Conservation (phyloP, 2,888 invertebrate genomes). For the Nomada flava region DNA sequence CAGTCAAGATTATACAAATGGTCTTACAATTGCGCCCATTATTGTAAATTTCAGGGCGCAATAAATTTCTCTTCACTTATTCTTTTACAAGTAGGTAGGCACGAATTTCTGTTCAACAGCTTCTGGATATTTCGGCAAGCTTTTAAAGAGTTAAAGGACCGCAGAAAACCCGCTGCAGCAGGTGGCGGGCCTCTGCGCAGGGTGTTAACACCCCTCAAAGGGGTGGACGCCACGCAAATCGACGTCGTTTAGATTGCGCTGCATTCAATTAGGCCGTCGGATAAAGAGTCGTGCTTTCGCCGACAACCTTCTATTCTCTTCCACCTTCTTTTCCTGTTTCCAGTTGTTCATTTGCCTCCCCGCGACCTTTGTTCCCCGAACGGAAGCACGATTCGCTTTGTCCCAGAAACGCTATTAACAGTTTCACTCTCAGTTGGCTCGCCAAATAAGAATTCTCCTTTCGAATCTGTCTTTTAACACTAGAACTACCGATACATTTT, state of each 20-base stretch:
- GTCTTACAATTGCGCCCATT: not conserved
- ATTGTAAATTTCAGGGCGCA: not conserved
- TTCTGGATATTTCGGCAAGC: not conserved
- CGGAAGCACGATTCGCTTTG: not conserved
- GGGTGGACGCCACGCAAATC: slow-evolving; percentile 69
- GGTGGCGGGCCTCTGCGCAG: slow-evolving; percentile 49
- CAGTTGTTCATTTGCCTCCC: slow-evolving; percentile 59
- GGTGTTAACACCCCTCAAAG: slow-evolving; percentile 44
- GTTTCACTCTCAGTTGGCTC: not conserved
- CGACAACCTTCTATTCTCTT: slow-evolving; percentile 32
- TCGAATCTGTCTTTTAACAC: not conserved
- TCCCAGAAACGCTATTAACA: not conserved
- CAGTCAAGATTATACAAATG: no score
- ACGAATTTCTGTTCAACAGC: not conserved
- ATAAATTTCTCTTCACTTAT: no score
- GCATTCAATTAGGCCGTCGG: slow-evolving; percentile 73
- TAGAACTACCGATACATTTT: no score
- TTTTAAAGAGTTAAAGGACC: slow-evolving; percentile 50
- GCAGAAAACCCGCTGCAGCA: slow-evolving; percentile 63
- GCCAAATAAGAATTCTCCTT: not conserved
- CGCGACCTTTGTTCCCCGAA: slow-evolving; percentile 38
- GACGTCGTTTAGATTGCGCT: slow-evolving; percentile 76
- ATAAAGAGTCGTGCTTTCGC: slow-evolving; percentile 64
- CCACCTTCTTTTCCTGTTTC: slow-evolving; percentile 33
- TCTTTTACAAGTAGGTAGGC: not conserved